A percentile compares a stretch with the other conserved stretches of the same genome.
phyloP scores from a whole-genome alignment of 2,888 invertebrate genomes.

The Platycnemis pennipes region DNA sequence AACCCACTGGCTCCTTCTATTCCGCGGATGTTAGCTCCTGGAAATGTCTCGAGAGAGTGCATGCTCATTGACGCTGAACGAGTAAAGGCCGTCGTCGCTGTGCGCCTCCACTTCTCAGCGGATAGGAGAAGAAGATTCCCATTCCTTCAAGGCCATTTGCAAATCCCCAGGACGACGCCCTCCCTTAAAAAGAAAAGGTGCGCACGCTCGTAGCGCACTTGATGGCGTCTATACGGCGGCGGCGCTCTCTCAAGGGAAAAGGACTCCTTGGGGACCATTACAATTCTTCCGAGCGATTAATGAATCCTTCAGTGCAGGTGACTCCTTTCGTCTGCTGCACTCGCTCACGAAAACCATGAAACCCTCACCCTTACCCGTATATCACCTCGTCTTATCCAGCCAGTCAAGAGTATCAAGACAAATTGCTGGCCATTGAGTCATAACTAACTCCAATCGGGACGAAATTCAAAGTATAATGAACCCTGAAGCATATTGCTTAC shows the following conservation, averaged over 20 bases:
- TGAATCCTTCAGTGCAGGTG: not conserved
- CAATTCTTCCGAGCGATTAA: not conserved
- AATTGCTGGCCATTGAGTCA: too few species aligned
- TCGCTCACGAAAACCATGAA: not conserved
- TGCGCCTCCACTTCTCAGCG: not conserved
- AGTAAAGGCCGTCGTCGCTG: not conserved
- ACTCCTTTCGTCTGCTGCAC: not conserved
- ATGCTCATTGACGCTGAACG: not conserved
- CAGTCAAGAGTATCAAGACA: too few species aligned
- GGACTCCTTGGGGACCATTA: not conserved
- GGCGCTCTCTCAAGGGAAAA: not conserved
- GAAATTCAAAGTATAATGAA: too few species aligned
- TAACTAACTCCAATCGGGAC: too few species aligned
- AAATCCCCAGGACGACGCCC: not conserved
- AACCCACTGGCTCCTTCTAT: not conserved
- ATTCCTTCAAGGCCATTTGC: not conserved
- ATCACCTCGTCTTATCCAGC: too few species aligned
- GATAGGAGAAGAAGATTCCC: not conserved
- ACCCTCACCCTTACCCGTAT: not conserved
- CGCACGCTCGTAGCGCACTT: not conserved
- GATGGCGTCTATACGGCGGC: not conserved
- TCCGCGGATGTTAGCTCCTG: not conserved
- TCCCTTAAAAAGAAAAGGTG: not conserved
- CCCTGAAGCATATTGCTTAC: too few species aligned
- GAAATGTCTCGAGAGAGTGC: not conserved